Evolutionary conservation across 2,113 vertebrate species (phyloP).

Genomic region (Haemorhous mexicanus): DNA sequence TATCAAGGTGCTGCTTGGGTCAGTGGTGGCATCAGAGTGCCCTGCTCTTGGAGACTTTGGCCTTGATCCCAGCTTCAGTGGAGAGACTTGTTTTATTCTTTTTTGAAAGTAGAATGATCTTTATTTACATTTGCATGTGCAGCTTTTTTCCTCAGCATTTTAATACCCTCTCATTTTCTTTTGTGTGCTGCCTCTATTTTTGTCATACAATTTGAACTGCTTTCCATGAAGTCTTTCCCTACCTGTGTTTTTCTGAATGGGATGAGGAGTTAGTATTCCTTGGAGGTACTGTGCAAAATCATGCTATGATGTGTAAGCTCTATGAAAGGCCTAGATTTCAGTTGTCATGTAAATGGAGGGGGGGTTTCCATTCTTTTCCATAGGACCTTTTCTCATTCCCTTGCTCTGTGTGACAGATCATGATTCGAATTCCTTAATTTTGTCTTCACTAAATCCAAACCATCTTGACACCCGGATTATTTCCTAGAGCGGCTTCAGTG

Average conservation of each 20-base stretch:
- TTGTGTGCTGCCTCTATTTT: background rate
- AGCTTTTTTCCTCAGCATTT: background rate
- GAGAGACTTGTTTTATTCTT: background rate
- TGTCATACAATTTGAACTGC: background rate
- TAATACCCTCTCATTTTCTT: background rate
- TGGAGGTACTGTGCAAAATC: background rate
- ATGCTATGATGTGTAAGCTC: background rate
- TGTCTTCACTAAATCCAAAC: background rate
- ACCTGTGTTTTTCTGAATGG: background rate
- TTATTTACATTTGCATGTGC: background rate
- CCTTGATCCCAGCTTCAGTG: background rate
- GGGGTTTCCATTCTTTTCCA: background rate
- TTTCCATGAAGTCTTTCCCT: background rate
- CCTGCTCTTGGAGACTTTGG: background rate
- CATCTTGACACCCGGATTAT: background rate
- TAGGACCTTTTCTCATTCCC: background rate
- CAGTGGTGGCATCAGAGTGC: background rate
- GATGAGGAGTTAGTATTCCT: background rate
- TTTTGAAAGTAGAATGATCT: background rate
- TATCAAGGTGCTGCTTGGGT: background rate
- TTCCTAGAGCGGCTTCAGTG: background rate
- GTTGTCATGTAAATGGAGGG: fast-evolving
- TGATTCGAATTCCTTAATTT: background rate
- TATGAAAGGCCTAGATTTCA: background rate
- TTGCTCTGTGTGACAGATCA: background rate